Base-by-base conservation (phyloP, 2,888 invertebrate species). In the Oconnorella tubifera region DNA sequence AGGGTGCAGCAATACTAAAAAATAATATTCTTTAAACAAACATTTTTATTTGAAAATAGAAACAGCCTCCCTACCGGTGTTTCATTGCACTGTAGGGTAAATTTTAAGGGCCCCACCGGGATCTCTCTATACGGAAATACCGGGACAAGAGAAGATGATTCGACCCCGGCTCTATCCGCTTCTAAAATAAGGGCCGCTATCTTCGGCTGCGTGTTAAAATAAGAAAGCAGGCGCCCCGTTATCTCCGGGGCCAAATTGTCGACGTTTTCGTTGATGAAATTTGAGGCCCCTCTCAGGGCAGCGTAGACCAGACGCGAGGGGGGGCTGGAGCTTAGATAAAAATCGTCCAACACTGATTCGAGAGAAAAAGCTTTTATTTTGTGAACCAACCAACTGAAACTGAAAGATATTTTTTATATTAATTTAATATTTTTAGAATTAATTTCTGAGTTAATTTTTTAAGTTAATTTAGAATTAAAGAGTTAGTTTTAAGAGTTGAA, bases 321-420 rank as follows among this genome's bases (percentile, higher is more conserved):
- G 28, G 73, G 72, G 6, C 77, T 71, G 0, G 78, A 77, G 59
- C 77, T 77, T 4, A 81, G 72, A 1, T 70, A 71, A 64, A 80
- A 78, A 66, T 81, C 80, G 2, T 71, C 72, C 64, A 81, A 69
- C 29, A 78, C 75, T 62, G 77, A 76, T 57, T 78, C 75, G 61
- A 81, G 62, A 0, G 79, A 78, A 25, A 80, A 67, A 1, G 80
- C 78, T 63, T 76, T 77, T 10, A 76, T 76, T 67, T 80, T 81
- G 70, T 74, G 77, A 71, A 78, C 77, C 56, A 82, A 65, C 80
- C 80, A 82, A n/a, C n/a, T n/a, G n/a, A n/a, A n/a, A n/a, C n/a
- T n/a, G n/a, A n/a, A n/a, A n/a, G n/a, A n/a, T n/a, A n/a, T n/a
- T n/a, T n/a, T n/a, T n/a, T n/a, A n/a, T n/a, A n/a, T n/a, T n/a